These are phyloP conservation scores for Schizopygopsis pylzovi DNA, from an alignment of 2,797 vertebrate genomes.

Conservation along the genomic window DNA sequence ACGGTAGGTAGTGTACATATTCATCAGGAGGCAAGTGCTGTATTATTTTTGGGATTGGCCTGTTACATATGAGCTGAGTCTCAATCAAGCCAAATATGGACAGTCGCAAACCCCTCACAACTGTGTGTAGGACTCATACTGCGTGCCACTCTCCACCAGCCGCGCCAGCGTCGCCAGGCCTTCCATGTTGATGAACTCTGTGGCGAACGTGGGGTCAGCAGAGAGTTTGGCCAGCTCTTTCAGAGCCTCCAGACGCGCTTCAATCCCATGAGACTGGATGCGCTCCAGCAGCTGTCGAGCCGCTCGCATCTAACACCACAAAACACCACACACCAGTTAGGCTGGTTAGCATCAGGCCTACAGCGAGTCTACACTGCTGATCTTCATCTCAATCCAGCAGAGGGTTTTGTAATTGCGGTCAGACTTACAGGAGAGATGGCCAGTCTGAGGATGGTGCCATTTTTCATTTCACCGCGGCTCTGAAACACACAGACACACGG, in stretches of 20 bases:
- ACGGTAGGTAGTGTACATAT: no score
- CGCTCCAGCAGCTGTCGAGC: slow-evolving; percentile 96
- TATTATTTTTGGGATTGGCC: no score
- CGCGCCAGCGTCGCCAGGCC: slow-evolving; percentile 91
- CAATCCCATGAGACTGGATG: slow-evolving; percentile 92
- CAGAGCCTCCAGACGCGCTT: slow-evolving; percentile 92
- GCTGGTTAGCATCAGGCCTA: neutral
- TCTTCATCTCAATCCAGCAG: neutral
- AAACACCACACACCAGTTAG: neutral
- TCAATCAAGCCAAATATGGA: no score
- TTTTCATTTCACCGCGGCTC: slow-evolving; percentile 96
- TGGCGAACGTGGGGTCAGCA: slow-evolving; percentile 92
- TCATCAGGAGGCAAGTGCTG: no score
- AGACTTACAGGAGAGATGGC: slow-evolving; percentile 91
- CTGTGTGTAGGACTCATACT: slow-evolving; percentile 70
- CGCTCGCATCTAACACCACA: slow-evolving; percentile 84
- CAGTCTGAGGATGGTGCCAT: slow-evolving; percentile 95
- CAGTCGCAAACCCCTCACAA: no score
- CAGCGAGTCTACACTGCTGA: neutral
- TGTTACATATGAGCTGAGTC: no score
- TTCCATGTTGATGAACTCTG: slow-evolving; percentile 98
- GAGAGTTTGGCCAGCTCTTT: slow-evolving; percentile 98
- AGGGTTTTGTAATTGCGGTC: neutral
- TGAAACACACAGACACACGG: slow-evolving; percentile 59
- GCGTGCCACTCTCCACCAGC: slow-evolving; percentile 94